Percentiles rank a stretch among this genome's conserved stretches.
These are phyloP conservation scores for Chironomus tepperi DNA, from an alignment of 1,140 invertebrate genomes.

Conservation along the genomic window DNA sequence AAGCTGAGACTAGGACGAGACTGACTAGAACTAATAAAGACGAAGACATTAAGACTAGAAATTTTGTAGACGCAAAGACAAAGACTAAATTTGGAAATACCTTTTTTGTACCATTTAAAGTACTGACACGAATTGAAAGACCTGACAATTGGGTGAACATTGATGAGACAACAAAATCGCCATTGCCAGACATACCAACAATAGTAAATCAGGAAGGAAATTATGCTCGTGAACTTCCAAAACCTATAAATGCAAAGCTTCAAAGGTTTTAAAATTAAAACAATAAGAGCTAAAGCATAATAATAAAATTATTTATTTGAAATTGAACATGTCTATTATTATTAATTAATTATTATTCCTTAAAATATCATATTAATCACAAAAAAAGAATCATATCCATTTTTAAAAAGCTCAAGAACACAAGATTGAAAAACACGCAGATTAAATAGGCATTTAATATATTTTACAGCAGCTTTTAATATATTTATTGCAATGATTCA, in stretches of 20 bases:
- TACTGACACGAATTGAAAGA: not conserved
- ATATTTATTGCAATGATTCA: constrained; percentile 1
- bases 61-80: not conserved
- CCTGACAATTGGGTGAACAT: not conserved
- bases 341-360: not conserved
- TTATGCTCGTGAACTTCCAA: not conserved
- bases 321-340: not conserved
- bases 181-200: not conserved
- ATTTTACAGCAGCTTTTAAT: not conserved
- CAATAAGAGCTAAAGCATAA: not conserved
- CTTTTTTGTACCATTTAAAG: not conserved
- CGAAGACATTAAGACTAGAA: not conserved
- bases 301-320: not conserved
- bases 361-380: not conserved
- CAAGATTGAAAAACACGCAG: not conserved
- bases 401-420: not conserved
- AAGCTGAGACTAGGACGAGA: not conserved
- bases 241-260: not conserved
- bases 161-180: not conserved
- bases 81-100: not conserved
- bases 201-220: not conserved
- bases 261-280: not conserved
- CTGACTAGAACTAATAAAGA: not conserved
- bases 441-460: not conserved
- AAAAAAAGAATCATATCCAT: not conserved